Percentiles rank a stretch among this genome's conserved stretches.
phyloP scores from a whole-genome alignment of 2,888 invertebrate genomes.

The Apodemia hepburni region DNA sequence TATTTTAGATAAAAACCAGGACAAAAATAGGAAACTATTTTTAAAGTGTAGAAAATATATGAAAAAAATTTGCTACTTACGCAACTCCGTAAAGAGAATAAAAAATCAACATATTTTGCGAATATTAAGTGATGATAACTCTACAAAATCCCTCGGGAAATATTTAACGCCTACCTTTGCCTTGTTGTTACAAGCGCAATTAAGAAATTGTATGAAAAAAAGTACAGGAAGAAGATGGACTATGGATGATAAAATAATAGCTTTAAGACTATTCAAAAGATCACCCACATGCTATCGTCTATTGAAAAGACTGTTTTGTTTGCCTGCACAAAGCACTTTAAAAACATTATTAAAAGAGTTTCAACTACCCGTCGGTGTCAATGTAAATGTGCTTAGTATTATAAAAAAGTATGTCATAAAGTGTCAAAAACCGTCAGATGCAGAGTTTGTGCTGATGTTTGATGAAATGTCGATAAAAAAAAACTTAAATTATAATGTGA shows the following conservation, averaged over 20 bases:
- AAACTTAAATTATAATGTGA: neutral
- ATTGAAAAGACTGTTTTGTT: constrained; percentile 3
- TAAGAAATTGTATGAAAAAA: neutral
- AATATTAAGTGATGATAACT: neutral
- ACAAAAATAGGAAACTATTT: neutral
- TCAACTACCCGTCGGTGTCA: neutral
- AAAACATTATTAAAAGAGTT: neutral
- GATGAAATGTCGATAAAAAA: constrained; percentile 11
- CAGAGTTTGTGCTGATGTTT: constrained; percentile 10
- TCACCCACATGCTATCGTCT: constrained; percentile 9
- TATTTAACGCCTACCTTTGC: neutral
- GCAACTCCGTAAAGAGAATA: constrained; percentile 1
- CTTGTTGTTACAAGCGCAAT: constrained; percentile 5
- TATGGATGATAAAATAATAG: constrained; percentile 12
- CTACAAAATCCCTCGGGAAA: neutral
- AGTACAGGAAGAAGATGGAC: constrained; percentile 7
- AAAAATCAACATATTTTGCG: constrained; percentile 1
- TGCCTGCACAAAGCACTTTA: constrained; percentile 4
- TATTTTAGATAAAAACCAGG: neutral
- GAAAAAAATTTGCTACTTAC: constrained; percentile 13
- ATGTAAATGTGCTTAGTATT: neutral
- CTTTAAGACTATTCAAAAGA: constrained; percentile 8
- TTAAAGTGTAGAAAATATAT: constrained; percentile 8
- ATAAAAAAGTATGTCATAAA: neutral
- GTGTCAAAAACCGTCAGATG: neutral